Evolutionary conservation across 2,888 invertebrate genomes (phyloP).

Genomic region (Craniophora ligustri): DNA sequence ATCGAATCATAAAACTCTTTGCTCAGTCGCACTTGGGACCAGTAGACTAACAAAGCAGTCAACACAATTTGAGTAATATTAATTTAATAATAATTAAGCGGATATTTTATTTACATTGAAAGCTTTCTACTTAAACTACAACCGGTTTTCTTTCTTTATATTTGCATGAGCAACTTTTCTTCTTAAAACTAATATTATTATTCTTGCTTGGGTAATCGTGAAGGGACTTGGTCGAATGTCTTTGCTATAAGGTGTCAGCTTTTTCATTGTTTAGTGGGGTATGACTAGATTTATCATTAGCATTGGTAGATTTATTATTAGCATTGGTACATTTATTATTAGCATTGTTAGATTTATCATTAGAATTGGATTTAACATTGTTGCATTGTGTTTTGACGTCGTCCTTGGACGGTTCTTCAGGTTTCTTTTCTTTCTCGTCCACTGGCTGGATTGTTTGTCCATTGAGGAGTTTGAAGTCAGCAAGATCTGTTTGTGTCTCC

Average conservation of each 20-base stretch:
- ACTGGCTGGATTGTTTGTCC: slow-evolving; percentile 67
- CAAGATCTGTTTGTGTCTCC: slow-evolving; percentile 79
- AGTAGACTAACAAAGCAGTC: too few relatives aligned
- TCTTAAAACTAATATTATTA: slow-evolving; percentile 68
- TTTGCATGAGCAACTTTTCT: slow-evolving; percentile 83
- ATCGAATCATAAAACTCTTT: too few relatives aligned
- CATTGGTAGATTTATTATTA: slow-evolving; percentile 36
- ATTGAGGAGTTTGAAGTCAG: slow-evolving; percentile 74
- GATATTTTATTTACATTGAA: slow-evolving; percentile 45
- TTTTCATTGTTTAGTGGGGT: slow-evolving; percentile 62
- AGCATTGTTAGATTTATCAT: slow-evolving; percentile 46
- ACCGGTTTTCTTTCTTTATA: slow-evolving; percentile 79
- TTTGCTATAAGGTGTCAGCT: slow-evolving; percentile 80
- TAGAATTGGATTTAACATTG: slow-evolving; percentile 51
- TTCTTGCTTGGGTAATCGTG: slow-evolving; percentile 69
- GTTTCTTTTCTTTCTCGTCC: slow-evolving; percentile 52
- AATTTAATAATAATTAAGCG: too few relatives aligned
- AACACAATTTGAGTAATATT: too few relatives aligned
- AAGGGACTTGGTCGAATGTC: slow-evolving; percentile 76
- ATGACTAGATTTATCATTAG: slow-evolving; percentile 41
- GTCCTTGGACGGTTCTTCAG: slow-evolving; percentile 53
- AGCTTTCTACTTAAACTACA: slow-evolving; percentile 58
- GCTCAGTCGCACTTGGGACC: too few relatives aligned
- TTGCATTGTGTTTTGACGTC: slow-evolving; percentile 57
- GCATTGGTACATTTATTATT: slow-evolving; percentile 18